Base-by-base conservation (phyloP, 2,888 invertebrate species). In the Volucella inflata region DNA sequence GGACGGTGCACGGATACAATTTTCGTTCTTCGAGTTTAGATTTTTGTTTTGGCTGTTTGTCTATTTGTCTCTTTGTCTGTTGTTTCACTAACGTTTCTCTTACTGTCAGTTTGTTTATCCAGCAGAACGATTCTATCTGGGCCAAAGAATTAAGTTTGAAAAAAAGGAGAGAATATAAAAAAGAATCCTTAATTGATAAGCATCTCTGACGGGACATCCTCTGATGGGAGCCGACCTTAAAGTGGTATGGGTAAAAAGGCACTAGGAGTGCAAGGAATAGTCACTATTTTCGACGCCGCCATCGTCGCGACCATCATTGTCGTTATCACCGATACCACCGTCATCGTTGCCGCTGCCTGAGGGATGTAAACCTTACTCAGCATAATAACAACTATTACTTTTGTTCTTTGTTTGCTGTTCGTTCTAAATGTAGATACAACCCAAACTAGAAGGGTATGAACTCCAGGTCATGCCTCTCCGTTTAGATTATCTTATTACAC, bases 111-210 rank as follows among this genome's bases (percentile, higher is more conserved):
- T 68, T 82, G 72, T 78, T 82, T 82, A 82, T 62, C 65, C 82
- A 72, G 42, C 48, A 60, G 65, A 30, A 55, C 70, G 78, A 72
- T 78, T 16, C 62, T 78, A 82, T 82, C 78, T 82, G 55, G 82
- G 71, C 53, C 82, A 82, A 78, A 36, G 53, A 82, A 78, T 72
- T 82, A 82, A 82, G 60, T 71, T 70, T 12, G 44, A 53, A 8
- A 51, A 44, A 44, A 36, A 16, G 38, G 30, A 36, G 11, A 57
- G 42, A 53, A 72, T 60, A 57, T 55, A 38, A 46, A 65, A 46
- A 59, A 30, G 21, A 60, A 60, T 59, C 51, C 67, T 70, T 79
- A 83, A 83, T 83, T 83, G 83, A 83, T 83, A 83, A 83, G 83
- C 64, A 83, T 83, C 83, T 83, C 68, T 74, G 79, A 60, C 51